Evolutionary conservation across 2,113 vertebrate species (phyloP).

Genomic region (Sisor rabdophorus): DNA sequence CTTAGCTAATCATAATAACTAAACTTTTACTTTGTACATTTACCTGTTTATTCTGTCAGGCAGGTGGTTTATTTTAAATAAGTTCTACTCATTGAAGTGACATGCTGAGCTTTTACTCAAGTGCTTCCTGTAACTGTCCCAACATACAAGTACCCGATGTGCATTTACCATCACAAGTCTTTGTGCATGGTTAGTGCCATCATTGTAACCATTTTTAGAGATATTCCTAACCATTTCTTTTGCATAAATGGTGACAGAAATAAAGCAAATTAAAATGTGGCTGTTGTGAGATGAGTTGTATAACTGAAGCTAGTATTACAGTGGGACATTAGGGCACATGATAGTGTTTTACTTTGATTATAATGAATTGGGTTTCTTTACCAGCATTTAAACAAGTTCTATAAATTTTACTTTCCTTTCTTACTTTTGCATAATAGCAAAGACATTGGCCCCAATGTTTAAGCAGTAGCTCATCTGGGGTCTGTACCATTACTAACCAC

Average conservation of each 20-base stretch:
- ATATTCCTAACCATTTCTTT: constrained; percentile 66
- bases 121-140: constrained; percentile 64
- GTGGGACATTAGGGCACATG: neutral
- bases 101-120: constrained; percentile 6
- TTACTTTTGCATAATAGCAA: too few relatives aligned
- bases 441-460: too few relatives aligned
- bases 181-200: constrained; percentile 57
- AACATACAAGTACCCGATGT: constrained; percentile 59
- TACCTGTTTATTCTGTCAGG: constrained; percentile 15
- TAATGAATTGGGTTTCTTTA: neutral
- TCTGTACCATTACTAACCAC: too few relatives aligned
- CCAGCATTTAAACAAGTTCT: too few relatives aligned
- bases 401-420: too few relatives aligned
- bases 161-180: constrained; percentile 61
- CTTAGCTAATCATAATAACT: constrained; percentile 1
- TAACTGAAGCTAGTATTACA: neutral
- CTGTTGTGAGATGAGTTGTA: neutral
- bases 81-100: neutral
- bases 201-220: constrained; percentile 63
- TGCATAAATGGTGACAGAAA: constrained; percentile 62
- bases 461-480: too few relatives aligned
- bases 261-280: constrained; percentile 65
- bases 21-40: constrained; percentile 31
- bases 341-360: too few relatives aligned
- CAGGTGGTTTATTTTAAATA: neutral